Base-by-base conservation (phyloP, 2,113 vertebrate genomes). In the Ochotona princeps region DNA sequence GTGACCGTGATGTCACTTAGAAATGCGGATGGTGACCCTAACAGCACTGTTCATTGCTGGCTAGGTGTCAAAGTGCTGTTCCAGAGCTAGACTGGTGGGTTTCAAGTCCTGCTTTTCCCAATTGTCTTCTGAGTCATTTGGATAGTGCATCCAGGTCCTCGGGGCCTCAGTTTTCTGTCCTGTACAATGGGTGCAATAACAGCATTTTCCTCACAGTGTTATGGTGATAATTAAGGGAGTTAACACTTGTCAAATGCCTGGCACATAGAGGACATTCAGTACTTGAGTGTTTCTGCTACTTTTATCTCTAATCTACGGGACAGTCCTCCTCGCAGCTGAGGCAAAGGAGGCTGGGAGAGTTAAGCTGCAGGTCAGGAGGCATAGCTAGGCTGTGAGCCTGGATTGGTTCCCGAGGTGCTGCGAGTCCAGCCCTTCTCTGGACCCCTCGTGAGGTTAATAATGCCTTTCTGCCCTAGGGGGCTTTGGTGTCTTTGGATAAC, bases 401-500 rank as follows among this genome's bases (percentile, higher is more conserved):
- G 47, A 0, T 83, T 61, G 20, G 7, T 83, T 23, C 85, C 49
- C 21, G 44, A 14, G 66, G 9, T 5, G 12, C 38, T 17, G 38
- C 32, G 7, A 25, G 6, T 32, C 32, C 21, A 44, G 69, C n/a
- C 75, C 28, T n/a, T 11, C 30, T 26, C 26, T 25, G 32, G 57
- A 54, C 38, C 18, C 23, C 7, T 38, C 11, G 5, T 14, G 72
- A 32, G 9, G 44, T 32, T 72, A 70, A 11, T 74, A 11, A 54
- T 61, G 30, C 49, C 32, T 89, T 94, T 65, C 72, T 83, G 51
- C 23, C 25, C 21, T 44, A 1, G 82, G 65, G n/a, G n/a, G 11
- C 60, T 83, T 94, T 83, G 69, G 38, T 44, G 38, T 44, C 38
- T 93, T 92, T 73, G 47, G 14, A 85, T 51, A 60, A 61, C 92